A percentile compares a stretch with the other conserved stretches of the same genome.
Conservation (phyloP, 1,140 invertebrate species). For the Drosophila subobscura region DNA sequence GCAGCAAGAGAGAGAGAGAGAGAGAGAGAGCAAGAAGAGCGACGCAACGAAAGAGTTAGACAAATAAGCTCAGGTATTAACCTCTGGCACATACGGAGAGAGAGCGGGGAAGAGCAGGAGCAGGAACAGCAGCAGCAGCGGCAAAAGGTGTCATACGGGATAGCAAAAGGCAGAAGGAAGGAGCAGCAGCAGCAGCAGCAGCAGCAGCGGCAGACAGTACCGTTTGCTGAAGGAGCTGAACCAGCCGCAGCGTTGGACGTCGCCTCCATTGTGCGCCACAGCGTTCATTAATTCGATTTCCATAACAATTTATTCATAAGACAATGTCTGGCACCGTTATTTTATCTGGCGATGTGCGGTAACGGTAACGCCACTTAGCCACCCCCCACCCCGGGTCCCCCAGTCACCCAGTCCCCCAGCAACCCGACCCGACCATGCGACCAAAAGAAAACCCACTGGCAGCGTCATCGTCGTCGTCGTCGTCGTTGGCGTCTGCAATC, state of each 20-base stretch:
- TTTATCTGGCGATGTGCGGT: constrained; percentile 83
- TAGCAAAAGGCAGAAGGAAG: too few relatives aligned
- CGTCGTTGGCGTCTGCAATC: constrained; percentile 65
- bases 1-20: constrained; percentile 34
- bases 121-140: constrained; percentile 5
- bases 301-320: constrained; percentile 84
- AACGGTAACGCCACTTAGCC: constrained; percentile 82
- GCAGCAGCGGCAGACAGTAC: constrained; percentile 18
- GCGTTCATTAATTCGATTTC: constrained; percentile 84
- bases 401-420: too few relatives aligned
- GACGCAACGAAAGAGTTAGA: constrained; percentile 79
- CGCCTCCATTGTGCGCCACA: constrained; percentile 70
- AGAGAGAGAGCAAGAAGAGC: constrained; percentile 28
- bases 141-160: too few relatives aligned
- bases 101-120: constrained; percentile 27
- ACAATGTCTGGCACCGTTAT: constrained; percentile 84
- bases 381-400: constrained; percentile 4
- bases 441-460: constrained; percentile 9
- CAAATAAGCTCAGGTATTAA: constrained; percentile 84
- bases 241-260: constrained; percentile 16
- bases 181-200: constrained; percentile 7
- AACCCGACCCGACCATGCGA: neutral
- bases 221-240: neutral
- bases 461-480: constrained; percentile 20
- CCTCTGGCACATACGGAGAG: constrained; percentile 66